phyloP scores from a whole-genome alignment of 2,113 vertebrate species.

The Lepidothrix coronata region DNA sequence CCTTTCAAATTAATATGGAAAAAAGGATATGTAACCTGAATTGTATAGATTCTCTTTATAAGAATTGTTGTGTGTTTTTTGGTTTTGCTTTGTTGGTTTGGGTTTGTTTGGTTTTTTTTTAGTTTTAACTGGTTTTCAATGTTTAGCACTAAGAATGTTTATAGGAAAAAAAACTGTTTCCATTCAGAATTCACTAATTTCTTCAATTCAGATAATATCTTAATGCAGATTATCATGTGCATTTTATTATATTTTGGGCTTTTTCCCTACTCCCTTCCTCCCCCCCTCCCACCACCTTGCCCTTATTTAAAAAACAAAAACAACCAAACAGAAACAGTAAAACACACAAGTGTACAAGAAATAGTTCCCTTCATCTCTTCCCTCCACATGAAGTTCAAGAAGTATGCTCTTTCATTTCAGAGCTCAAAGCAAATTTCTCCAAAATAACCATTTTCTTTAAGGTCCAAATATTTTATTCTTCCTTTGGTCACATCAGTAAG shows the following conservation, averaged over 20 bases:
- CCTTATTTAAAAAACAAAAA: not conserved
- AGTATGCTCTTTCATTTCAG: not conserved
- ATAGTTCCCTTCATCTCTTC: not conserved
- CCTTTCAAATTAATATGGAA: not conserved
- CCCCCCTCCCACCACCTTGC: too few species aligned
- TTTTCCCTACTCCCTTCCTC: rapidly evolving
- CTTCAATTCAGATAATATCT: not conserved
- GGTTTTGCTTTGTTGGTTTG: rapidly evolving
- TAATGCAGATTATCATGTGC: not conserved
- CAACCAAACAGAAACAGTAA: not conserved
- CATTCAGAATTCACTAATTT: not conserved
- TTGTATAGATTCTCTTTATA: not conserved
- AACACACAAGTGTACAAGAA: not conserved
- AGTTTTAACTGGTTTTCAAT: not conserved
- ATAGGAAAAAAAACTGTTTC: not conserved
- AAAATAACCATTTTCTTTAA: not conserved
- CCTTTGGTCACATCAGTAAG: not conserved
- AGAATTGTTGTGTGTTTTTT: rapidly evolving
- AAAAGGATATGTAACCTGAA: not conserved
- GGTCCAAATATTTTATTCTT: not conserved
- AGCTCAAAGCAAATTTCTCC: not conserved
- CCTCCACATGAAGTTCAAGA: not conserved
- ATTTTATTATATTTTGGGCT: not conserved
- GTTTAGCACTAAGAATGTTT: not conserved
- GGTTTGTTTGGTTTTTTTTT: not conserved